Conservation (phyloP, 2,888 invertebrate genomes). For the Fragum whitleyi region DNA sequence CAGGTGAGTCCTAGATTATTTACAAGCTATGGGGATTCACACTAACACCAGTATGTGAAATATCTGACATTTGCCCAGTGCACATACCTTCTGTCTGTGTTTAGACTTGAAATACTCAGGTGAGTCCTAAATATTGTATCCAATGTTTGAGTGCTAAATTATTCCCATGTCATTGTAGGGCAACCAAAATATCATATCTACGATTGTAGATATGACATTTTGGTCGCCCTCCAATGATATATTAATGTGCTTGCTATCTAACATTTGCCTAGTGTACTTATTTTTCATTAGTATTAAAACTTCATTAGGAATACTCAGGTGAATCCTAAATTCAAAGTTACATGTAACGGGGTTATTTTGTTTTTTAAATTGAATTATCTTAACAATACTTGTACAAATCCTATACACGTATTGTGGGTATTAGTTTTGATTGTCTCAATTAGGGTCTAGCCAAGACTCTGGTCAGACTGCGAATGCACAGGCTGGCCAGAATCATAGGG, state of each 20-base stretch:
- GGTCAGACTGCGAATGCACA: no score
- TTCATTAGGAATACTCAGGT: constrained; percentile 93
- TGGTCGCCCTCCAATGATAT: constrained; percentile 93
- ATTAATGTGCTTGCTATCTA: constrained; percentile 93
- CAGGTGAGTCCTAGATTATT: constrained; percentile 86
- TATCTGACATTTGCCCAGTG: constrained; percentile 98
- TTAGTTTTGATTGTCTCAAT: no score
- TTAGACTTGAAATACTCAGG: constrained; percentile 97
- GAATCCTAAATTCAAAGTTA: constrained; percentile 63
- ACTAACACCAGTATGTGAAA: constrained; percentile 94
- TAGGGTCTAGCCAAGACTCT: no score
- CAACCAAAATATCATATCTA: constrained; percentile 96
- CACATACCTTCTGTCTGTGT: constrained; percentile 97
- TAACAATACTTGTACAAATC: no score
- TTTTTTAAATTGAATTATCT: no score
- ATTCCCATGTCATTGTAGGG: no score
- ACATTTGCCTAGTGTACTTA: constrained; percentile 99
- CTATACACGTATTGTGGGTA: no score
- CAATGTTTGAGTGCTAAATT: constrained; percentile 91
- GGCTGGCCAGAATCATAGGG: no score
- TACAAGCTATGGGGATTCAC: no score
- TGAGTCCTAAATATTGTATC: constrained; percentile 86
- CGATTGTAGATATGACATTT: constrained; percentile 88
- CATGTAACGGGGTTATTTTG: no score
- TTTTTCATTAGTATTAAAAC: constrained; percentile 97